These are phyloP conservation scores for Oxycera nigricornis DNA, from an alignment of 2,888 invertebrate species.

Conservation along the genomic window DNA sequence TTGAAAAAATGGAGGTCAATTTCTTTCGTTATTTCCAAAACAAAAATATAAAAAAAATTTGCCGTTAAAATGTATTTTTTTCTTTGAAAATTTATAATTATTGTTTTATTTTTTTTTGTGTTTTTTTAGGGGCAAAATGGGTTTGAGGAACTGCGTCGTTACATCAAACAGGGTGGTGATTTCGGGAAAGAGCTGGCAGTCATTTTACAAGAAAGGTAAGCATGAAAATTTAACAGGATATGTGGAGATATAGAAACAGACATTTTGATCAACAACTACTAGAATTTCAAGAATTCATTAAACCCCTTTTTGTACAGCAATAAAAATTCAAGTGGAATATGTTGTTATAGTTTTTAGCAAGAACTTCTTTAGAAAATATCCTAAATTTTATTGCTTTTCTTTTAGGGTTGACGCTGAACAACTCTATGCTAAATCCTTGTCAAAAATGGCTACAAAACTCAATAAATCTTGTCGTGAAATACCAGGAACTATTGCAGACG, in stretches of 20 bases:
- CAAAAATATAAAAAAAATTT: no score
- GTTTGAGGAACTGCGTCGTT: conserved; percentile 89
- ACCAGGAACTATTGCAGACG: conserved; percentile 81
- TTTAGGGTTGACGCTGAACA: conserved; percentile 88
- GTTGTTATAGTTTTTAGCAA: no score
- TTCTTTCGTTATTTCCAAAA: background rate
- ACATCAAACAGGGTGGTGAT: conserved; percentile 93
- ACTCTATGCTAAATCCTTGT: conserved; percentile 87
- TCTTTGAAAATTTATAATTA: no score
- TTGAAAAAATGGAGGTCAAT: background rate
- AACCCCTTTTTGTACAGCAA: no score
- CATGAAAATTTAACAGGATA: conserved; percentile 22
- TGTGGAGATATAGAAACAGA: no score
- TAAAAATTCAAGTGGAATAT: no score
- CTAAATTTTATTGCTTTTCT: no score
- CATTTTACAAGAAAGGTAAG: conserved; percentile 90
- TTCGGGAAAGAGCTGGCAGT: conserved; percentile 90
- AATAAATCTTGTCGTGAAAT: conserved; percentile 82
- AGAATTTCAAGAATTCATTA: no score
- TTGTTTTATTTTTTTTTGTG: background rate
- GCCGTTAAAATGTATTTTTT: no score
- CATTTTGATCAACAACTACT: no score
- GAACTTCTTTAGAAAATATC: no score
- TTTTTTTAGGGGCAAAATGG: conserved; percentile 86
- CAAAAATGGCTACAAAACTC: conserved; percentile 85